Base-by-base conservation (phyloP, 1,140 invertebrate species). In the Habropoda laboriosa region DNA sequence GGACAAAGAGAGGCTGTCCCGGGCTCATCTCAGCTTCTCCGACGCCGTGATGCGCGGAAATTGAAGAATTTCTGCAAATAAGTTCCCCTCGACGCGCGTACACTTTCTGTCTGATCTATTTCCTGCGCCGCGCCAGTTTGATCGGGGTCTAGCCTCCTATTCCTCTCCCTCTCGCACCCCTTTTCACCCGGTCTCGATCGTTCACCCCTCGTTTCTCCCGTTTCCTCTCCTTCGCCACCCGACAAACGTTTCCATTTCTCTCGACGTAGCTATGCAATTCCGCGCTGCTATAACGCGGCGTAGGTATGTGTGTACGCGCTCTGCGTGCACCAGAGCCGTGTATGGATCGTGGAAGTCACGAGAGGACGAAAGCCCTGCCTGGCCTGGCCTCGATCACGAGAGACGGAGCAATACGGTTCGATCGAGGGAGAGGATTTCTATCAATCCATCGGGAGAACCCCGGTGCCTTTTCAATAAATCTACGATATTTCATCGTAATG, bases 21-120 rank as follows among this genome's bases (percentile, higher is more conserved):
- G 2, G 10, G 40, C 2, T 61, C 30, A 16, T 40, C 30, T n/a
- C n/a, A n/a, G n/a, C n/a, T n/a, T n/a, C n/a, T n/a, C n/a, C 16
- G 55, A 30, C 6, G 40, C 13, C 30, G 51, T 3, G 47, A 58
- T 35, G 38, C 53, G 42, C 40, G 40, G 40, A 77, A 47, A 58
- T 68, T 27, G 53, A 47, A 77, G 64, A 58, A 68, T 77, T 32
- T 35, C 53, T 24, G 47, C 60, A 42, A 66, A 66, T 57, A 76
- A 76, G 73, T 66, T 57, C 27, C n/a, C 55, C 73, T n/a, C 35
- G 47, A 12, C 49, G n/a, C n/a, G n/a, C n/a, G 53, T 67, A 40
- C 73, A 67, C 53, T 66, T 76, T 66, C 57, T 18, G 63, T 76
- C 60, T 57, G 61, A 76, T 76, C 61, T 51, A 45, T 57, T 66